These are phyloP conservation scores for Halesus radiatus DNA, from an alignment of 1,140 invertebrate genomes.

Conservation along the genomic window DNA sequence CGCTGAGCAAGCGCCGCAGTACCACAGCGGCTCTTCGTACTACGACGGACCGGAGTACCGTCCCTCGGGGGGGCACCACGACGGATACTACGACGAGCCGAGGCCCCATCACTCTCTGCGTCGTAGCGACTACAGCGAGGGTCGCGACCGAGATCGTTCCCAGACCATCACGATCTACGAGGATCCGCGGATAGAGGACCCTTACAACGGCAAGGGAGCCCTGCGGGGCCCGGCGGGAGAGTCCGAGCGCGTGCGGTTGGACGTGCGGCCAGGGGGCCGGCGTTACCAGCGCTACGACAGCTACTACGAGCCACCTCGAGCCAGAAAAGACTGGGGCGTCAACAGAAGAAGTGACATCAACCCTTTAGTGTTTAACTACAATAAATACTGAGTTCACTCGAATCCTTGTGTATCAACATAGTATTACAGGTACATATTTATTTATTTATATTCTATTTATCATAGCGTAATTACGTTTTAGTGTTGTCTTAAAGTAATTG, in stretches of 20 bases:
- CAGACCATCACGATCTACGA: slow-evolving; percentile 73
- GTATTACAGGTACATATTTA: slow-evolving; percentile 38
- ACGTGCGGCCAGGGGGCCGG: slow-evolving; percentile 61
- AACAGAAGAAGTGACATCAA: slow-evolving; percentile 67
- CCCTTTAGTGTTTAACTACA: slow-evolving; percentile 69
- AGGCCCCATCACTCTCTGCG: slow-evolving; percentile 61
- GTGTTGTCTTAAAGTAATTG: too few species aligned
- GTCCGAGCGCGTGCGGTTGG: slow-evolving; percentile 64
- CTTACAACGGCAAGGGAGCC: slow-evolving; percentile 62
- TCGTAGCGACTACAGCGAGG: slow-evolving; percentile 66
- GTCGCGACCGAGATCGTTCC: slow-evolving; percentile 46
- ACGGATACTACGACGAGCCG: slow-evolving; percentile 56
- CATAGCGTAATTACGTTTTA: not conserved
- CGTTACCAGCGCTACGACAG: slow-evolving; percentile 67
- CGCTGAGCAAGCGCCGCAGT: slow-evolving; percentile 45
- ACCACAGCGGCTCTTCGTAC: slow-evolving; percentile 60
- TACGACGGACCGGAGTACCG: slow-evolving; percentile 55
- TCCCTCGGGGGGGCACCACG: slow-evolving; percentile 21
- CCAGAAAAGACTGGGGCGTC: slow-evolving; percentile 60
- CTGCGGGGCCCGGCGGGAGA: slow-evolving; percentile 63
- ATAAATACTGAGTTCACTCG: slow-evolving; percentile 54
- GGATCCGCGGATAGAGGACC: slow-evolving; percentile 70
- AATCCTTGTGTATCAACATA: not conserved
- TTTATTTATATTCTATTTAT: slow-evolving; percentile 41
- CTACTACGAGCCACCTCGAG: slow-evolving; percentile 60